These are phyloP conservation scores for Rhizoglyphus robini DNA, from an alignment of 1,140 invertebrate species.

Conservation along the genomic window DNA sequence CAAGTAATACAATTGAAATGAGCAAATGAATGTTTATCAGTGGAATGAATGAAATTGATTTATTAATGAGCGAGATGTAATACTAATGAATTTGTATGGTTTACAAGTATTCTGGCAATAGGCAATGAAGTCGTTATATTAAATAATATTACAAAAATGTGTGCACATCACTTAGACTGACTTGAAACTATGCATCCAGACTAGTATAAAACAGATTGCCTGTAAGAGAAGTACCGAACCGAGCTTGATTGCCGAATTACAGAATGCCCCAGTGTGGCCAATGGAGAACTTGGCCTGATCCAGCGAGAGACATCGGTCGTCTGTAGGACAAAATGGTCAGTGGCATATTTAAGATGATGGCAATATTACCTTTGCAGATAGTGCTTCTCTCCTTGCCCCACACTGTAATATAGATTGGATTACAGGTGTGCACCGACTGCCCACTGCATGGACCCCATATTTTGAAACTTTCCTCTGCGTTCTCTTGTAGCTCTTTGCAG, in stretches of 20 bases:
- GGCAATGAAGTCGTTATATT: no score
- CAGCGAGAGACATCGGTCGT: not conserved
- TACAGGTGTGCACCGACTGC: not conserved
- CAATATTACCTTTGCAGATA: not conserved
- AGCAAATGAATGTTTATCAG: no score
- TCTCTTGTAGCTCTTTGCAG: slow-evolving; percentile 15
- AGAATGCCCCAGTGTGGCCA: slow-evolving; percentile 7
- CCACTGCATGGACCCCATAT: slow-evolving; percentile 6
- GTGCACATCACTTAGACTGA: no score
- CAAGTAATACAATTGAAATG: no score
- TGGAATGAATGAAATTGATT: no score
- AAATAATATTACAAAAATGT: no score
- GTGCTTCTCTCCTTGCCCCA: slow-evolving; percentile 11
- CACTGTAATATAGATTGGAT: slow-evolving; percentile 19
- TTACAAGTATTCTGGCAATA: no score
- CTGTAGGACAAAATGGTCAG: not conserved
- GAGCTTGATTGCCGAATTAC: slow-evolving; percentile 11
- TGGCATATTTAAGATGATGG: not conserved
- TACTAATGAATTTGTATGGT: no score
- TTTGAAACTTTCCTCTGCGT: not conserved
- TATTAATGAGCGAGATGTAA: no score
- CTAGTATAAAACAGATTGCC: not conserved
- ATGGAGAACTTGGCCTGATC: slow-evolving; percentile 17
- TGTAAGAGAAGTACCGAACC: not conserved
- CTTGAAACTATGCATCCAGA: not conserved